Evolutionary conservation across 2,797 vertebrate species (phyloP).

Genomic region (Acanthurus leucopareius): DNA sequence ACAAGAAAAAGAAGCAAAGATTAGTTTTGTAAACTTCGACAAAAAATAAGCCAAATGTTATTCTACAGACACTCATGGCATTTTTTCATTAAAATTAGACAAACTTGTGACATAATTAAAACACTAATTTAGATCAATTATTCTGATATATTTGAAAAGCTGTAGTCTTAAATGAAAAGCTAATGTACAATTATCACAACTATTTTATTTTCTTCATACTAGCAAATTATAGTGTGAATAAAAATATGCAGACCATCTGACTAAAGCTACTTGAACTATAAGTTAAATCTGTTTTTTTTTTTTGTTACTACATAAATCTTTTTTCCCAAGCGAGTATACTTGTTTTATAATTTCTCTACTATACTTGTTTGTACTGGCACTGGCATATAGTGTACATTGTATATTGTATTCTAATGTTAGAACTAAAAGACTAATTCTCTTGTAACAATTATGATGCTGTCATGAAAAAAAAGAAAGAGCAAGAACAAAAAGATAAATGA

Average conservation of each 20-base stretch:
- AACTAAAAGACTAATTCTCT: not conserved
- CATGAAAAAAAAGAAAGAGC: not conserved
- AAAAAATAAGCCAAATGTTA: not conserved
- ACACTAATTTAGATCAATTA: not conserved
- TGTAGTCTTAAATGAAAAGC: not conserved
- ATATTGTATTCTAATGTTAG: too few relatives aligned
- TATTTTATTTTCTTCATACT: not conserved
- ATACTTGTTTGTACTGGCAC: too few relatives aligned
- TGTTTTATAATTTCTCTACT: too few relatives aligned
- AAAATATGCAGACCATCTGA: too few relatives aligned
- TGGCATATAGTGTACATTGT: too few relatives aligned
- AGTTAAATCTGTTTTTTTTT: too few relatives aligned
- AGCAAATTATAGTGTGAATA: too few relatives aligned
- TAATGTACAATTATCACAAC: not conserved
- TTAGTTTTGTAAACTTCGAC: not conserved
- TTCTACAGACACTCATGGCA: not conserved
- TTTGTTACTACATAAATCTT: too few relatives aligned
- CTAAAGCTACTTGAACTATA: too few relatives aligned
- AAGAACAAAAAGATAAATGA: not conserved
- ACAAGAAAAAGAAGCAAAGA: not conserved
- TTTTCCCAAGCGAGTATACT: too few relatives aligned
- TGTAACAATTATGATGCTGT: not conserved
- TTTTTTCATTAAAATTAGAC: not conserved
- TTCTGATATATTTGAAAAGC: not conserved
- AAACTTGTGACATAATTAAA: not conserved